phyloP scores from a whole-genome alignment of 1,140 invertebrate genomes.

The Phymastichus coffea region DNA sequence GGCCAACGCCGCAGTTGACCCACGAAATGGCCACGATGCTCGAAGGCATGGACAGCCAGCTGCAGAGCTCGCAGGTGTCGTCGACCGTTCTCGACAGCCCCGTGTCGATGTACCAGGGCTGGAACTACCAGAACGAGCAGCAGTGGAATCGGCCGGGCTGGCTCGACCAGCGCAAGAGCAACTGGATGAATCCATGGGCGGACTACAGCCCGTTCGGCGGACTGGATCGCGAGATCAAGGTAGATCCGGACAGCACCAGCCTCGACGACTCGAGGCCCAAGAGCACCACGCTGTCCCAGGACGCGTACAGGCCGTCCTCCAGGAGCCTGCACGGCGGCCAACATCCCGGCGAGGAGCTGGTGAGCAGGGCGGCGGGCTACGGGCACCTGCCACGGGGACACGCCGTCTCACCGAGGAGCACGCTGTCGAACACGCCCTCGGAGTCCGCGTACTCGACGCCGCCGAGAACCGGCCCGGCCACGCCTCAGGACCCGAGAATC shows the following conservation, averaged over 20 bases:
- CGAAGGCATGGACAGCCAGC: slow-evolving; percentile 71
- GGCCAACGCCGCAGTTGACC: slow-evolving; percentile 44
- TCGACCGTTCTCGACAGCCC: slow-evolving; percentile 78
- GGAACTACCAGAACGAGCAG: slow-evolving; percentile 52
- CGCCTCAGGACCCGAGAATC: slow-evolving; percentile 40
- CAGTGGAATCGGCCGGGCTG: slow-evolving; percentile 48
- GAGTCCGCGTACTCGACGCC: slow-evolving; percentile 38
- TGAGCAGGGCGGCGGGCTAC: too few species aligned
- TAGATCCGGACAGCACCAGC: slow-evolving; percentile 69
- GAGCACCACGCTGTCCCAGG: slow-evolving; percentile 40
- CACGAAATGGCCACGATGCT: slow-evolving; percentile 74
- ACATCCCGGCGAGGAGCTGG: too few species aligned
- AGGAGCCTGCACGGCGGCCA: too few species aligned
- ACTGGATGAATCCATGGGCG: slow-evolving; percentile 59
- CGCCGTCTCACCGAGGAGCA: slow-evolving; percentile 47
- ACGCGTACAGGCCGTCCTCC: slow-evolving; percentile 45
- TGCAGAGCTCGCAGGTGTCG: slow-evolving; percentile 79
- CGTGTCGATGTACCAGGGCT: slow-evolving; percentile 58
- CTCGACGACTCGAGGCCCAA: slow-evolving; percentile 50
- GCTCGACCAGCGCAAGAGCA: slow-evolving; percentile 49
- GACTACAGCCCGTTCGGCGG: slow-evolving; percentile 51
- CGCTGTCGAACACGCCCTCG: slow-evolving; percentile 35
- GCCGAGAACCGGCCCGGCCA: slow-evolving; percentile 37
- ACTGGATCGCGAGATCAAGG: slow-evolving; percentile 58
- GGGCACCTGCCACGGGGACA: slow-evolving; percentile 41